phyloP scores from a whole-genome alignment of 2,888 invertebrate genomes.

The Cryptocheilus praepositus region DNA sequence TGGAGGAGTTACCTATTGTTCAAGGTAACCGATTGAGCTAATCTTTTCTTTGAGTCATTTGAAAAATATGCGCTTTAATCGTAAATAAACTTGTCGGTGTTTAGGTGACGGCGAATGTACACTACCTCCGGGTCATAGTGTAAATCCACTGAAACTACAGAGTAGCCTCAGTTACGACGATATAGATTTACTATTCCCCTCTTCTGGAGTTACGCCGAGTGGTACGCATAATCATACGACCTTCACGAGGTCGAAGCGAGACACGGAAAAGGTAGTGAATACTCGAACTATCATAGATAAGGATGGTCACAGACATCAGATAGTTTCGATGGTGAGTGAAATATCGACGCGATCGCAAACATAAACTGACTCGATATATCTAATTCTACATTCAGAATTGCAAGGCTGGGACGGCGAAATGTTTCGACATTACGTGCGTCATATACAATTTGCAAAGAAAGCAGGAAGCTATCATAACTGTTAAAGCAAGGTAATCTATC shows the following conservation, averaged over 20 bases:
- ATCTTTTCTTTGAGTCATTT: too few species aligned
- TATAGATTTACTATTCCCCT: slow-evolving; percentile 59
- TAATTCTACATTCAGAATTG: slow-evolving; percentile 82
- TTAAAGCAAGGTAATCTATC: slow-evolving; percentile 82
- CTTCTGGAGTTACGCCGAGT: slow-evolving; percentile 56
- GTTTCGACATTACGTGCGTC: slow-evolving; percentile 89
- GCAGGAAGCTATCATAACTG: slow-evolving; percentile 87
- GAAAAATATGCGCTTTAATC: not conserved
- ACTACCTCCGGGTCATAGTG: slow-evolving; percentile 77
- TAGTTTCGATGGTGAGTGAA: slow-evolving; percentile 85
- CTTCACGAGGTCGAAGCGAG: slow-evolving; percentile 79
- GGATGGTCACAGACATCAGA: slow-evolving; percentile 83
- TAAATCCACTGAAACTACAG: slow-evolving; percentile 80
- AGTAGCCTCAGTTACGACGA: slow-evolving; percentile 64
- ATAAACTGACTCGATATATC: slow-evolving; percentile 8
- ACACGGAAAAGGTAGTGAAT: slow-evolving; percentile 83
- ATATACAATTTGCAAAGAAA: slow-evolving; percentile 87
- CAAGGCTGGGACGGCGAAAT: slow-evolving; percentile 87
- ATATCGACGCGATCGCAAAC: not conserved
- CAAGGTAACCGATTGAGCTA: slow-evolving; percentile 76
- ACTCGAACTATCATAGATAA: slow-evolving; percentile 71
- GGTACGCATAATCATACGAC: slow-evolving; percentile 69
- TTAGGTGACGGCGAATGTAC: slow-evolving; percentile 82
- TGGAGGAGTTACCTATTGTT: slow-evolving; percentile 87
- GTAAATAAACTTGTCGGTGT: slow-evolving; percentile 31